Base-by-base conservation (phyloP, 1,140 invertebrate species). In the Trichonephila clavata region DNA sequence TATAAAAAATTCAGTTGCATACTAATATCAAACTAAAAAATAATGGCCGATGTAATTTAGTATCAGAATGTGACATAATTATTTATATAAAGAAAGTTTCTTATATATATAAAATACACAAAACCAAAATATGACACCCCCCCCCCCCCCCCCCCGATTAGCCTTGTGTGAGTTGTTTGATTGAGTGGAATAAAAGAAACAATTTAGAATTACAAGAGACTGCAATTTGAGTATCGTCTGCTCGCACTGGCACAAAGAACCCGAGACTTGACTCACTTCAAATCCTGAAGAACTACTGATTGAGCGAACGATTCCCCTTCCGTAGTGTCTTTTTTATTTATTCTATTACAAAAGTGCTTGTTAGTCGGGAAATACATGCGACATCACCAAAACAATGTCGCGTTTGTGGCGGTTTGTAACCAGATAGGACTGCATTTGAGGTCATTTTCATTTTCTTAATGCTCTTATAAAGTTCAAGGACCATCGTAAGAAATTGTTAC, bases 401-500 rank as follows among this genome's bases (percentile, higher is more conserved):
- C 89, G 14, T 81, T 81, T 89, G 65, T 89, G 39, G 65, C 1
- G 0, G 10, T 32, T 63, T 89, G 32, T 87, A 39, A 39, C 32
- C 13, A 77, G 68, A 77, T 77, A 87, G 8, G 50, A 61, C 21
- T 4, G 43, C 14, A 59, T 84, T 63, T 84, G 90, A 63, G 50
- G 90, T 27, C 90, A 57, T 92, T 84, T 84, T 84, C 60, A 50
- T 92, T 83, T 92, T 84, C 59, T n/a, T 92, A 57, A 63, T 84
- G n/a, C 80, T 60, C 63, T 86, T 84, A 39, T 20, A 57, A 92
- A 92, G 91, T 65, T 92, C 91, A 92, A 92, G 91, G 91, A 86
- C 65, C 91, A 86, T 86, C 59, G 27, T n/a, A 32, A 24, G 27
- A 50, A 63, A 86, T 59, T 27, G 91, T 86, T 92, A 92, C 59